Evolutionary conservation across 2,797 vertebrate species (phyloP), one percentile per base, ranked within the genome.

Genomic region (Myotis findleyi): DNA sequence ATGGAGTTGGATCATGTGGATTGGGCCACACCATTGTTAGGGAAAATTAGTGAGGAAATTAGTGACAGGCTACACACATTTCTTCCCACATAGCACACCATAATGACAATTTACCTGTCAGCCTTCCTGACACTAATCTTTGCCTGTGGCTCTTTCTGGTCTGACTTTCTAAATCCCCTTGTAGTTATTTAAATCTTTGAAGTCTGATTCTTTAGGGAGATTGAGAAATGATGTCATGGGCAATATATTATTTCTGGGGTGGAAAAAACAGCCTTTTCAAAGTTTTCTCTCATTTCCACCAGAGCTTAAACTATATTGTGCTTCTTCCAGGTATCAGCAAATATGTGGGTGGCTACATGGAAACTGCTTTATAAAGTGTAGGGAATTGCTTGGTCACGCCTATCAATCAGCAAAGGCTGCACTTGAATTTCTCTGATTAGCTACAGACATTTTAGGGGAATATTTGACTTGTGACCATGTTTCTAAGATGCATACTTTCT

Each of bases 51-150:
- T 88, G 80, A 93, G 76, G 64, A 89, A 96, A 95, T 96, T 96
- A 77, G 75, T 93, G 96, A 95, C 2, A 0, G 92, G 87, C 89
- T 49, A 55, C n/a, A 75, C 38, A 92, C 85, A 75, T 96, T 91
- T 93, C 87, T 92, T 82, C 76, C 87, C 89, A 97, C 96, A 89
- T 96, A 93, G 95, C 81, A 71, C 36, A 83, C 87, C 68, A 91
- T 93, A 96, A 93, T 93, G 95, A 96, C 96, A 94, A 96, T 96
- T 97, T 96, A 97, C 97, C 96, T 96, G 95, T 97, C 97, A 97
- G 85, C 75, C 79, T 93, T 83, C 81, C 84, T 97, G 96, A 97
- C 94, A 92, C 93, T 97, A 95, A 97, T 97, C 96, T 97, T 97
- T 95, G 94, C 87, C 69, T 92, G 71, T 97, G 93, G 85, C 79